A percentile compares a stretch with the other conserved stretches of the same genome.
These are phyloP conservation scores for Drosophila sulfurigaster DNA, from an alignment of 1,140 invertebrate genomes.

Conservation along the genomic window DNA sequence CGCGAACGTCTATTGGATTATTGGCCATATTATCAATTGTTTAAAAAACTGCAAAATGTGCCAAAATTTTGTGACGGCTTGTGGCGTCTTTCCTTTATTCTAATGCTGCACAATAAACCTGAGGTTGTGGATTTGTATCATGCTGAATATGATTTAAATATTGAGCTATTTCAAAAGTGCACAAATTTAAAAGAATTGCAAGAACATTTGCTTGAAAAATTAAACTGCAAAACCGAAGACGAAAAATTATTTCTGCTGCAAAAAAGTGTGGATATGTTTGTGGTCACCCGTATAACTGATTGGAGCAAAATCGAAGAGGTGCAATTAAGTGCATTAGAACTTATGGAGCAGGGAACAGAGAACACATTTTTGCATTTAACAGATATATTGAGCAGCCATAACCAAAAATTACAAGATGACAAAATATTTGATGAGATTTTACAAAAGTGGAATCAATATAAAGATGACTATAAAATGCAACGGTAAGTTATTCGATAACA, in stretches of 20 bases:
- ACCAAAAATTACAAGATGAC: slow-evolving; percentile 23
- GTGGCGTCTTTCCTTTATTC: slow-evolving; percentile 54
- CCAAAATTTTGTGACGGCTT: slow-evolving; percentile 50
- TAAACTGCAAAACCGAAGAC: slow-evolving; percentile 44
- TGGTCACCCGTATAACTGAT: slow-evolving; percentile 6
- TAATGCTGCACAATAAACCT: neutral
- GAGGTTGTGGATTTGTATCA: slow-evolving; percentile 28
- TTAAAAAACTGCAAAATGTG: neutral
- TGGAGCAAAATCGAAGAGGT: slow-evolving; percentile 45
- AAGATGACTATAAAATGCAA: neutral
- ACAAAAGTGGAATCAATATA: neutral
- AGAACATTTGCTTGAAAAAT: slow-evolving; percentile 38
- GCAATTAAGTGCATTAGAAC: slow-evolving; percentile 29
- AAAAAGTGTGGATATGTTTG: slow-evolving; percentile 44
- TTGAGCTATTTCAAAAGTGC: neutral
- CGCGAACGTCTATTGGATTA: neutral
- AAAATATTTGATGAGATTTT: neutral
- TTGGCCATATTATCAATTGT: neutral
- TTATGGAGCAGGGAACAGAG: slow-evolving; percentile 45
- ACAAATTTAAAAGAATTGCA: slow-evolving; percentile 33
- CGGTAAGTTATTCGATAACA: neutral
- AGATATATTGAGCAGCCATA: slow-evolving; percentile 4
- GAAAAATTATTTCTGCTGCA: slow-evolving; percentile 48
- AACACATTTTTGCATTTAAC: slow-evolving; percentile 28
- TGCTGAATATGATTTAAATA: slow-evolving; percentile 42